Evolutionary conservation across 2,113 vertebrate genomes (phyloP).

Genomic region (Antechinus flavipes): DNA sequence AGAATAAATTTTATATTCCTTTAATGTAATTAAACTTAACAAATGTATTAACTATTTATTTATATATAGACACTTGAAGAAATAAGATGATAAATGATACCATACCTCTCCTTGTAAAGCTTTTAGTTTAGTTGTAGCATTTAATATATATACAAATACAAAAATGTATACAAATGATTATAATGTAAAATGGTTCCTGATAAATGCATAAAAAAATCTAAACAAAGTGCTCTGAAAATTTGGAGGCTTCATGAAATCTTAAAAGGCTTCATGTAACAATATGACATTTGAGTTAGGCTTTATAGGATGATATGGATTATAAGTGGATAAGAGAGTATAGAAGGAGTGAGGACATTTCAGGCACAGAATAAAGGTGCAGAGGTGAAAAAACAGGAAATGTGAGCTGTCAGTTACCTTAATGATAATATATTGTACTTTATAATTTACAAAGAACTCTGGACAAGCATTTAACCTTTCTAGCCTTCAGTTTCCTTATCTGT

Average conservation of each 20-base stretch:
- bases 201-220: neutral
- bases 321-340: neutral
- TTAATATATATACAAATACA: neutral
- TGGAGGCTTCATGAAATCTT: neutral
- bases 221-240: neutral
- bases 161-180: neutral
- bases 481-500: neutral
- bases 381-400: neutral
- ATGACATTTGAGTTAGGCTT: neutral
- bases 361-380: neutral
- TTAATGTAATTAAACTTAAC: neutral
- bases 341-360: neutral
- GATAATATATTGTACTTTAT: neutral
- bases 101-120: neutral
- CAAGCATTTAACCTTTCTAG: neutral
- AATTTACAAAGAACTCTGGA: neutral
- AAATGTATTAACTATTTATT: neutral
- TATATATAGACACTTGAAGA: neutral
- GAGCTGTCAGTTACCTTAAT: neutral
- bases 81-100: neutral
- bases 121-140: neutral
- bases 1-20: neutral
- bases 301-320: neutral
- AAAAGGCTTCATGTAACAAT: neutral
- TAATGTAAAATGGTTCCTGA: neutral